Conservation (phyloP, 2,113 vertebrate species). For the Oreochromis tanganicae region DNA sequence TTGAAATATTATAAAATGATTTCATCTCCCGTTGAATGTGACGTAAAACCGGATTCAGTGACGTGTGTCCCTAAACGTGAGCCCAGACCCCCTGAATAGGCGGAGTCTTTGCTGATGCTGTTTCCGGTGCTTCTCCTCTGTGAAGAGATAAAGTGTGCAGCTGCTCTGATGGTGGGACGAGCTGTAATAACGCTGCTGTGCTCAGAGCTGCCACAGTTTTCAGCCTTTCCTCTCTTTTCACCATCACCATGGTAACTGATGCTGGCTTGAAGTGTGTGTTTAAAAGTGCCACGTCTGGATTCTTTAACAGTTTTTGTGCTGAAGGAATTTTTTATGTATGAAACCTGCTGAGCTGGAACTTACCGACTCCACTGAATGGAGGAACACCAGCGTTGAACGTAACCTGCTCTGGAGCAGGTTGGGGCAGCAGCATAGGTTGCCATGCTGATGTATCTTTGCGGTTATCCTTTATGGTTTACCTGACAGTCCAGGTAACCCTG, state of each 20-base stretch:
- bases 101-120: neutral
- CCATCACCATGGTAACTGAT: neutral
- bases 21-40: neutral
- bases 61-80: neutral
- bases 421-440: neutral
- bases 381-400: neutral
- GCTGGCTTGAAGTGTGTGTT: neutral
- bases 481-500: neutral
- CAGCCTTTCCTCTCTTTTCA: neutral
- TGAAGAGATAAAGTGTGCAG: neutral
- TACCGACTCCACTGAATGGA: neutral
- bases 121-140: neutral
- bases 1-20: neutral
- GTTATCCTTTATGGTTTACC: neutral
- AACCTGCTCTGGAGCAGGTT: fast-evolving
- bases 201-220: neutral
- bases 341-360: neutral
- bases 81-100: fast-evolving
- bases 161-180: neutral
- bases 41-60: neutral
- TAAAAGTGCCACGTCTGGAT: neutral
- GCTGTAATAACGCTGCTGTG: fast-evolving
- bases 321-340: neutral
- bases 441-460: fast-evolving
- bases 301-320: neutral